Evolutionary conservation across 2,888 invertebrate genomes (phyloP), one percentile per base, ranked within the genome.

Genomic region (Bugulina stolonifera): DNA sequence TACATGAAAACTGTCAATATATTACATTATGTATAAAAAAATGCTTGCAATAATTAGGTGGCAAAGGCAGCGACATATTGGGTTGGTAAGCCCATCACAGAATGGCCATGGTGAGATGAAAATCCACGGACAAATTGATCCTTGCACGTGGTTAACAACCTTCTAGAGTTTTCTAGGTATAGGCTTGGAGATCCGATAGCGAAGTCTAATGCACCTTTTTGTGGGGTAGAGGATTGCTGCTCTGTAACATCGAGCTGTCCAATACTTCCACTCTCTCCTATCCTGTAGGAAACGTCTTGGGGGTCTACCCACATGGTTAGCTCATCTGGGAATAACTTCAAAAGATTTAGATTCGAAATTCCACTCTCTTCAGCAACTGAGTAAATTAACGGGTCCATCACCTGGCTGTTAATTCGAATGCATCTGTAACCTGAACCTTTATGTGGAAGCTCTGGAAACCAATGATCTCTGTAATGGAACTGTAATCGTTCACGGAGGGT

Each of bases 301-400:
- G 91, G 91, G 81, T 91, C 91, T 75, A 91, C 89, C 91, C 91
- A 91, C 84, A 91, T 88, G 35, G 91, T 91, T 23, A 91, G 86
- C 84, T 91, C 91, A 77, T 87, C 87, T 34, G 91, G 91, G 75
- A 90, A 87, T 73, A 87, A 78, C 70, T 88, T 87, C 22, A 14
- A 3, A 14, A 27, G 27, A 73, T 90, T 85, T 76, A 88, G 85
- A 74, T 72, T 58, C 72, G 73, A 23, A 80, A 57, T 71, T 87
- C 90, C 90, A 78, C 88, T 88, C 77, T 87, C 87, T 73, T 85
- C 86, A 35, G 89, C 90, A 35, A 90, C 90, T 80, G 88, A 86
- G 73, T 88, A 87, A 76, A 91, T 86, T 71, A 90, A 87, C 70
- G 89, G 88, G 83, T 90, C 90, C 86, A 90, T 88, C 78, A 89